Base-by-base conservation (phyloP, 2,113 vertebrate genomes). In the Ceyx margarethae region DNA sequence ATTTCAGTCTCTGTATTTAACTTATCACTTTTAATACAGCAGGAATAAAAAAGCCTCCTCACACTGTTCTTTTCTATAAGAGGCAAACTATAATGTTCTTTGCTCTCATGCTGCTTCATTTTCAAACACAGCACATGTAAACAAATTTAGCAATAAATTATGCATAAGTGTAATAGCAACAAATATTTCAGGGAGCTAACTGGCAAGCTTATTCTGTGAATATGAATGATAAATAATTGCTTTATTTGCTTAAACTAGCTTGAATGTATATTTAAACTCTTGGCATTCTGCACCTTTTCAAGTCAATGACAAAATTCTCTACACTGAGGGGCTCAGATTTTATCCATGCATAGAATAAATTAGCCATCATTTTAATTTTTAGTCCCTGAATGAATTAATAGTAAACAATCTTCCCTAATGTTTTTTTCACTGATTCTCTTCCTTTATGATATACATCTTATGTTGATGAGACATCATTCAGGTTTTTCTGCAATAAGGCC, bases 131-230 rank as follows among this genome's bases (percentile, higher is more conserved):
- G 91, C 57, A 65, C 74, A 82, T 82, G 90, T 91, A 93, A 95
- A 95, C 89, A 93, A 94, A 91, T 93, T 92, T 92, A 85, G 64
- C 46, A 93, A 95, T 96, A 96, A 96, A 96, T 94, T 96, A 96
- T 91, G 85, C 74, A 95, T 61, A 90, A 87, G 56, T 77, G 66
- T 75, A 94, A 87, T 78, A 81, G 73, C 72, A 93, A 92, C 91
- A 96, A 95, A 93, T 93, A 95, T 96, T 95, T 91, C 94, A 90
- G 78, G 61, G 51, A 93, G 54, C 53, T 89, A 94, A 95, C 89
- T 95, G 51, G 62, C 61, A 95, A 92, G 74, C 85, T 94, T 96
- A 76, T 95, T 94, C 75, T 67, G 62, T 31, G 81, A 93, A 92
- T 84, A 90, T 67, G 78, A 95, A 94, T 94, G 81, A 89, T 35